phyloP scores from a whole-genome alignment of 2,113 vertebrate species.

The Trematocara macrostoma region DNA sequence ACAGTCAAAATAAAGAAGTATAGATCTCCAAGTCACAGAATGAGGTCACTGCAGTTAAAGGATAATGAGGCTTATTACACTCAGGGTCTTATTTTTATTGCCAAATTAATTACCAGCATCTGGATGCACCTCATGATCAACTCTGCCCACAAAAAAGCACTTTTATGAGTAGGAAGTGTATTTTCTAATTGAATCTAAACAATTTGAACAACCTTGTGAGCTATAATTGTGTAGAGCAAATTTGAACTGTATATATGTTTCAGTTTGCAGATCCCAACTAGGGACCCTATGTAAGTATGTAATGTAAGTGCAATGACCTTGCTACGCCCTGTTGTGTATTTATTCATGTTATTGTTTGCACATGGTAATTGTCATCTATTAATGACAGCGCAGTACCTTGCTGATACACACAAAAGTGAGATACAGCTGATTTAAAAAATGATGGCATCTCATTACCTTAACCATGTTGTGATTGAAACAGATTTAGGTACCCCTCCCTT shows the following conservation, averaged over 20 bases:
- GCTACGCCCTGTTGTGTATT: rapidly evolving
- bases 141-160: neutral
- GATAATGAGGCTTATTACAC: neutral
- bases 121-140: neutral
- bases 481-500: neutral
- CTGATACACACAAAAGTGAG: neutral
- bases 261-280: neutral
- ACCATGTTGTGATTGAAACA: neutral
- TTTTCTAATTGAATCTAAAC: neutral
- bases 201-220: neutral
- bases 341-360: neutral
- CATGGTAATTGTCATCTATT: neutral
- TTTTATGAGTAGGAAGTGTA: neutral
- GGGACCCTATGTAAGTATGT: neutral
- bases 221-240: neutral
- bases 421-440: neutral
- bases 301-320: neutral
- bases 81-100: neutral
- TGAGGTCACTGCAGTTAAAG: neutral
- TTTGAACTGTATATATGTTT: rapidly evolving
- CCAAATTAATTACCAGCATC: neutral
- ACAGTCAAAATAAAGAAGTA: neutral
- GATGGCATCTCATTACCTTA: neutral
- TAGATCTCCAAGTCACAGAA: neutral
- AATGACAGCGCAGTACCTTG: neutral